Percentiles rank a stretch among this genome's conserved stretches.
phyloP scores from a whole-genome alignment of 2,888 invertebrate genomes.

The Dicycla oo region DNA sequence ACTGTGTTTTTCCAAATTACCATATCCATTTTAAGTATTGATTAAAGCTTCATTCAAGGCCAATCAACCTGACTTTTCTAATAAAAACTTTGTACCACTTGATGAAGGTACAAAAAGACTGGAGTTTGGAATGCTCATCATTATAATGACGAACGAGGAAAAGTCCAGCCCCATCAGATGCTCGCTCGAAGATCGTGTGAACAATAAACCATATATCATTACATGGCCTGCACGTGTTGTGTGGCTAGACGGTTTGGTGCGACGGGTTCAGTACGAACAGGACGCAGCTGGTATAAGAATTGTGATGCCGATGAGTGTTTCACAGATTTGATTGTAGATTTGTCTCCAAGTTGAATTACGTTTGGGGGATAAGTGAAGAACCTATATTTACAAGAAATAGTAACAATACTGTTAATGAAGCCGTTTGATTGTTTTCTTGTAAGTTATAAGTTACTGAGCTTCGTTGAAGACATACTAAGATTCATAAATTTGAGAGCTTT shows the following conservation, averaged over 20 bases:
- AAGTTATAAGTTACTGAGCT: not conserved
- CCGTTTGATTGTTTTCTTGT: not conserved
- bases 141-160: slow-evolving; percentile 52
- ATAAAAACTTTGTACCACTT: slow-evolving; percentile 1
- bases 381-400: no score
- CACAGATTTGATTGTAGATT: not conserved
- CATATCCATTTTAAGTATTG: not conserved
- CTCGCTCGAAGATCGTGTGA: slow-evolving; percentile 56
- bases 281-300: not conserved
- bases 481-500: not conserved
- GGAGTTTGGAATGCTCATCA: slow-evolving; percentile 36
- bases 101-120: not conserved
- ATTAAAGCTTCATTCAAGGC: slow-evolving; percentile 8
- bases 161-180: slow-evolving; percentile 41
- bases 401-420: not conserved
- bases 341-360: not conserved
- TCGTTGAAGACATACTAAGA: not conserved
- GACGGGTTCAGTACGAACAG: not conserved
- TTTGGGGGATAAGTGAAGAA: no score
- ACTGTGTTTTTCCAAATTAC: slow-evolving; percentile 10
- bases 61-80: not conserved
- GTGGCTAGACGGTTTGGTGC: slow-evolving; percentile 17
- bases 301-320: not conserved
- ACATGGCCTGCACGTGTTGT: slow-evolving; percentile 50
- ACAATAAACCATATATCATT: slow-evolving; percentile 66